Base-by-base conservation (phyloP, 2,888 invertebrate species). In the Nymphalis c-album region DNA sequence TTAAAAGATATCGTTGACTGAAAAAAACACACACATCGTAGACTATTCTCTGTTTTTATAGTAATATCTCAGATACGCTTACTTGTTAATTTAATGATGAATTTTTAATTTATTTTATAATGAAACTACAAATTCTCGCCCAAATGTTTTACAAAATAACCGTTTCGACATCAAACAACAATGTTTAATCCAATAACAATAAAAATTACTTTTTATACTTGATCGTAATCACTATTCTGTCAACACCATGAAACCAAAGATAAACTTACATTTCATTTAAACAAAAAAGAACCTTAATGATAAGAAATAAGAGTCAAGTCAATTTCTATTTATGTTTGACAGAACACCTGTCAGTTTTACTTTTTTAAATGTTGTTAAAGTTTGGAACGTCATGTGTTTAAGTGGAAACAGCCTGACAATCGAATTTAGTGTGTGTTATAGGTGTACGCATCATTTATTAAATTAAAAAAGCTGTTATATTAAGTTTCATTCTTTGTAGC, bases 311-410 rank as follows among this genome's bases (percentile, higher is more conserved):
- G 8, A 10, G 1, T n/a, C 18, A 31, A 5, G n/a, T 8, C 1
- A 6, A 20, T 22, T 48, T 48, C n/a, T 46, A 16, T 60, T 2
- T 53, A 55, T 47, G 10, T 45, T 68, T 60, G 62, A 6, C 51
- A 60, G 55, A 45, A 66, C 69, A 69, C 58, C 66, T 68, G 63
- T 70, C 63, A 60, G 57, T 68, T 66, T 66, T 63, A 69, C 63
- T 68, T 68, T 74, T 71, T 73, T 71, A 46, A 63, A 63, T 63
- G 35, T 60, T 71, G 3, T 31, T 31, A 55, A 55, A n/a, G 7
- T 55, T 53, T 31, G 31, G 51, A 71, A 71, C 74, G 73, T 74
- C 79, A 79, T 77, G 77, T 78, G 79, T 68, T 77, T 69, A 75
- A 76, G 73, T 75, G 75, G 75, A 76, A 77, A 78, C 75, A 70